These are phyloP conservation scores for Eublepharis macularius DNA, from an alignment of 2,113 vertebrate genomes.

Conservation along the genomic window DNA sequence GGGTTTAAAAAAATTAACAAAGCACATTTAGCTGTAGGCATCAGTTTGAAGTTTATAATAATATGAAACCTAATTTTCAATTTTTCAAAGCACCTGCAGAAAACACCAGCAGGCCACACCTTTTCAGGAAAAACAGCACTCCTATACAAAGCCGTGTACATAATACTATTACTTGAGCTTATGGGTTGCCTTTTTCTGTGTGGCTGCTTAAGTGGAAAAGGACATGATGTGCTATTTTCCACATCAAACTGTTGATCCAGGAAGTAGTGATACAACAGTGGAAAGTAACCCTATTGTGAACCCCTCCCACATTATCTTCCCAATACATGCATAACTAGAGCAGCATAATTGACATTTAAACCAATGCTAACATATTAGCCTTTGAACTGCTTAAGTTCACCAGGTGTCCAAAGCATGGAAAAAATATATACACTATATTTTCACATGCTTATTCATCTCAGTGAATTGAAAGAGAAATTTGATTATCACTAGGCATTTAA, in stretches of 20 bases:
- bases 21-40: slow-evolving; percentile 49
- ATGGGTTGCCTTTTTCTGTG: background rate
- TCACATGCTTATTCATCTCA: background rate
- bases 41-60: slow-evolving; percentile 34
- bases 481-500: background rate
- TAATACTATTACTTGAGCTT: background rate
- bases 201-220: background rate
- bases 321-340: background rate
- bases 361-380: background rate
- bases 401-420: background rate
- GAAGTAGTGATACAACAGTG: background rate
- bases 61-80: slow-evolving; percentile 14
- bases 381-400: background rate
- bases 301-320: background rate
- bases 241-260: background rate
- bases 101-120: background rate
- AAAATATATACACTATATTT: background rate
- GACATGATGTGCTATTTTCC: background rate
- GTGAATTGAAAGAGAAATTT: background rate
- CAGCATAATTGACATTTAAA: background rate
- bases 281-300: background rate
- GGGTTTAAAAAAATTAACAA: background rate
- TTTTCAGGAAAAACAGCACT: background rate
- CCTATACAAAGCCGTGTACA: slow-evolving; percentile 31
- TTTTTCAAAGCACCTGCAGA: slow-evolving; percentile 27